These are phyloP conservation scores for Elysia chlorotica DNA, from an alignment of 1,140 invertebrate genomes.

Conservation along the genomic window DNA sequence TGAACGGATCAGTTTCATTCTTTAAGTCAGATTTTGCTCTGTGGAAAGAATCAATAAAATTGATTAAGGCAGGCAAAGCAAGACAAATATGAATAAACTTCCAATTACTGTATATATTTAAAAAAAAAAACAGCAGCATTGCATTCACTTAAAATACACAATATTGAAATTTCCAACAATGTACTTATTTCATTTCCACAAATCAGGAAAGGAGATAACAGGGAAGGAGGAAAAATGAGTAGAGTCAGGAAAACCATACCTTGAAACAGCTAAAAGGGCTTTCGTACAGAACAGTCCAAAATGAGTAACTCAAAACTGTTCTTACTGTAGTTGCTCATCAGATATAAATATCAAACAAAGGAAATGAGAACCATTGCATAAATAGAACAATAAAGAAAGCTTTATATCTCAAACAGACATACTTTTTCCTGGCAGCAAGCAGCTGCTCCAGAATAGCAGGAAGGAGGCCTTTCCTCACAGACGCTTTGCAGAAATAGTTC, in stretches of 20 bases:
- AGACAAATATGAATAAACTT: not conserved
- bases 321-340: too few relatives aligned
- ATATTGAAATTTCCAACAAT: too few relatives aligned
- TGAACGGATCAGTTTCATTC: conserved; percentile 89
- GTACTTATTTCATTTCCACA: too few relatives aligned
- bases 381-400: not conserved
- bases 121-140: too few relatives aligned
- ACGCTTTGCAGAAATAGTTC: conserved; percentile 88
- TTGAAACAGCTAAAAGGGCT: too few relatives aligned
- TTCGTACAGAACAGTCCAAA: too few relatives aligned
- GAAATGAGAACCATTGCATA: not conserved
- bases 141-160: too few relatives aligned
- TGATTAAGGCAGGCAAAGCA: not conserved
- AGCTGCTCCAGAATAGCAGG: conserved; percentile 97
- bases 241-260: not conserved
- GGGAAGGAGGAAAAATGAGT: not conserved
- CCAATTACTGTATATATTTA: not conserved
- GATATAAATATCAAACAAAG: not conserved
- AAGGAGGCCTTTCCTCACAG: conserved; percentile 83
- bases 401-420: conserved; percentile 24
- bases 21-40: conserved; percentile 62
- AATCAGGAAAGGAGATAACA: not conserved
- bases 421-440: conserved; percentile 86
- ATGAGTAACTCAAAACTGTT: too few relatives aligned
- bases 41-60: conserved; percentile 8